Percentiles rank a stretch among this genome's conserved stretches.
Evolutionary conservation across 1,140 invertebrate species (phyloP).

Genomic region (Liolophura sinensis): DNA sequence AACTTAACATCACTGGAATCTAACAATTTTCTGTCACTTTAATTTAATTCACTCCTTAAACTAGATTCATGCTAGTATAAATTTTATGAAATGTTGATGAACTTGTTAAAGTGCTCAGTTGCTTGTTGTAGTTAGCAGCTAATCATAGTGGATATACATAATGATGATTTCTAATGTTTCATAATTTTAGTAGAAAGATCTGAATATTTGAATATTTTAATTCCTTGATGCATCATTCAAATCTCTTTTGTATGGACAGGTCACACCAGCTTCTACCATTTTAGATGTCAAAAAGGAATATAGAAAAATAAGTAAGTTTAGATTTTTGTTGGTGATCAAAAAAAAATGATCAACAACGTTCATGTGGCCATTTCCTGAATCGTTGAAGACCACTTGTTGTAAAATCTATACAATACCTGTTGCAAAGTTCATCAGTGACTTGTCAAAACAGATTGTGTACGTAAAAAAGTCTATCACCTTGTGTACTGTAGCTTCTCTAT

Average conservation of each 20-base stretch:
- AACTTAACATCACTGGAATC: neutral
- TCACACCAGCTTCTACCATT: constrained; percentile 68
- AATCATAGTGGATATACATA: neutral
- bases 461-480: no score
- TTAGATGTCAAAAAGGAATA: constrained; percentile 78
- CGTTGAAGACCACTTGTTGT: neutral
- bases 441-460: neutral
- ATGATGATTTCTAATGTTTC: neutral
- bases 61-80: neutral
- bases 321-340: constrained; percentile 3
- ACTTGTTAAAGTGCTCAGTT: neutral
- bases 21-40: neutral
- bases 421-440: neutral
- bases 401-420: neutral
- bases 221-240: constrained; percentile 19
- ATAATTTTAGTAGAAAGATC: no score
- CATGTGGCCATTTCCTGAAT: neutral
- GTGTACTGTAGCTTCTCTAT: no score
- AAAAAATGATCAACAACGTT: constrained; percentile 10
- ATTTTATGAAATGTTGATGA: neutral
- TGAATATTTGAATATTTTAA: neutral
- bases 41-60: neutral
- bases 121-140: neutral
- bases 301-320: constrained; percentile 53
- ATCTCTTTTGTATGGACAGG: constrained; percentile 36